phyloP scores from a whole-genome alignment of 2,797 vertebrate species.

The Microchirus variegatus region DNA sequence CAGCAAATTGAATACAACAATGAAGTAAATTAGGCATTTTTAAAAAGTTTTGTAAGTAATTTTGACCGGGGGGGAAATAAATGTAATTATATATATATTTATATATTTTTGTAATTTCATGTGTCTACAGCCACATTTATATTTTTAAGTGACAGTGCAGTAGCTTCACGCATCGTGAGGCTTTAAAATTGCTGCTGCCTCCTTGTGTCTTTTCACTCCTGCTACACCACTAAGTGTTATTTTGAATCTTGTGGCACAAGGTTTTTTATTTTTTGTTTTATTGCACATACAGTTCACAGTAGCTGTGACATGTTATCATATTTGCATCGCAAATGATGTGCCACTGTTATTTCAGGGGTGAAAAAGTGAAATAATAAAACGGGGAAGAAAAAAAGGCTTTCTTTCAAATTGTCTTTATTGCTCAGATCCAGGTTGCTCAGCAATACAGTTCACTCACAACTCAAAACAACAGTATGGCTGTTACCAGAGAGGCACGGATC shows the following conservation, averaged over 20 bases:
- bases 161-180: constrained; percentile 15
- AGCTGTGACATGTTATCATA: constrained; percentile 7
- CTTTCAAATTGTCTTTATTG: constrained; percentile 85
- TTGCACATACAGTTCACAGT: constrained; percentile 5
- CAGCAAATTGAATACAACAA: not conserved
- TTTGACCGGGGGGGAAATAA: not conserved
- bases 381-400: not conserved
- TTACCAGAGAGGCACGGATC: constrained; percentile 73
- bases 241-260: not conserved
- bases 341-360: constrained; percentile 15
- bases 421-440: constrained; percentile 86
- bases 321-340: constrained; percentile 7
- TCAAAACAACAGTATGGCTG: constrained; percentile 80
- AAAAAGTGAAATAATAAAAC: constrained; percentile 33
- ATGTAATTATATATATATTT: no score
- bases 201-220: not conserved
- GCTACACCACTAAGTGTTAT: not conserved
- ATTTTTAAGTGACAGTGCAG: constrained; percentile 20
- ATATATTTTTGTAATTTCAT: not conserved
- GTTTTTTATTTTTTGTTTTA: constrained; percentile 1
- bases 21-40: not conserved
- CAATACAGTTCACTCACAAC: constrained; percentile 84
- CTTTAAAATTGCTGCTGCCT: not conserved
- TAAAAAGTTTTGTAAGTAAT: constrained; percentile 3
- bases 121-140: not conserved